These are phyloP conservation scores for Rhyacichthys aspro DNA, from an alignment of 2,797 vertebrate genomes.

Conservation along the genomic window DNA sequence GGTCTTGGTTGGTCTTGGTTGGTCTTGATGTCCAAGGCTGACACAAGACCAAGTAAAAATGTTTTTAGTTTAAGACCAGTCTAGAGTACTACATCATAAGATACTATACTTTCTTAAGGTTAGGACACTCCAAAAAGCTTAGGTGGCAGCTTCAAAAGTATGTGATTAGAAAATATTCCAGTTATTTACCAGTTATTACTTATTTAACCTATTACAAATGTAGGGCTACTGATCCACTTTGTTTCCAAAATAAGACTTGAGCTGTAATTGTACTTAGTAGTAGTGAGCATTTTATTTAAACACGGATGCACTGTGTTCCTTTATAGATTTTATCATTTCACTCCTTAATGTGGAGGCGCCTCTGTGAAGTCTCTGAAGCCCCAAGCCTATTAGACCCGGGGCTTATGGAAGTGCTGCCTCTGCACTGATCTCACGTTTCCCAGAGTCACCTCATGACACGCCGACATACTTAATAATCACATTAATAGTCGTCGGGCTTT, in stretches of 20 bases:
- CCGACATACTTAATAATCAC: conserved; percentile 44
- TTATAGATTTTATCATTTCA: conserved; percentile 17
- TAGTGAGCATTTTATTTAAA: conserved; percentile 13
- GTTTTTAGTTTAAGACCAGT: too few relatives aligned
- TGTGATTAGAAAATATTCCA: too few relatives aligned
- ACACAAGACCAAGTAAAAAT: too few relatives aligned
- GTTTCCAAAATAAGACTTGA: conserved; percentile 13
- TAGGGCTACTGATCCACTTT: neutral
- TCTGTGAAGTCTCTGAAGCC: conserved; percentile 46
- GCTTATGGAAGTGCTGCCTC: conserved; percentile 56
- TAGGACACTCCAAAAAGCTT: too few relatives aligned
- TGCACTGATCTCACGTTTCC: conserved; percentile 50
- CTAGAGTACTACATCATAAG: too few relatives aligned
- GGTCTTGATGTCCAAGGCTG: too few relatives aligned
- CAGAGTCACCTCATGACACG: conserved; percentile 45
- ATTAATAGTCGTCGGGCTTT: conserved; percentile 16
- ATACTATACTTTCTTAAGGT: too few relatives aligned
- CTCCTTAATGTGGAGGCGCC: conserved; percentile 10
- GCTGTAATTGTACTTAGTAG: neutral
- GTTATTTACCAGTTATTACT: too few relatives aligned
- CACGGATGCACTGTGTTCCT: neutral
- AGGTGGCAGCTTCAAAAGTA: too few relatives aligned
- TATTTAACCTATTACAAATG: too few relatives aligned
- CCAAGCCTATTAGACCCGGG: conserved; percentile 38
- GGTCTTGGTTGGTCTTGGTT: too few relatives aligned